Evolutionary conservation across 2,888 invertebrate genomes (phyloP), one percentile per base, ranked within the genome.

Genomic region (Luperina nickerlii): DNA sequence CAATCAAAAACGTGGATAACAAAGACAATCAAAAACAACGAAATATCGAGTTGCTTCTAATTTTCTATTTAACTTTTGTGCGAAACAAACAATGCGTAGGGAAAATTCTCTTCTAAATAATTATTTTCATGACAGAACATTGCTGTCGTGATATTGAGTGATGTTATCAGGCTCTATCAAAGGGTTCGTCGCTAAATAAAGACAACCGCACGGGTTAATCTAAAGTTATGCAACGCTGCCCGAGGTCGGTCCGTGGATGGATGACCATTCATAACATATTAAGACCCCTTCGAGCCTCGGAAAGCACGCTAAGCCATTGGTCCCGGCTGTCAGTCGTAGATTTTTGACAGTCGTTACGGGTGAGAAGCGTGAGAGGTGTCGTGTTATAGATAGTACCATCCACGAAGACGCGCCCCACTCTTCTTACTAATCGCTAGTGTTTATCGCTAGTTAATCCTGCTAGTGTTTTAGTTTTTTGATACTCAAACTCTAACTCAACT

Each of bases 31-130:
- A 87, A 86, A 87, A 84, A 65, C 79, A 91, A 87, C 86, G 87
- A 69, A 90, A 91, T 86, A 88, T 86, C 70, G 81, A 88, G 80
- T 86, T 60, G 86, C 76, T 84, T 85, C 80, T 82, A 87, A 91
- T 82, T 82, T 82, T 87, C 83, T 84, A 87, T 90, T 86, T 84
- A 91, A 88, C 85, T 84, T 90, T 87, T 42, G 83, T 72, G 15
- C 48, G 42, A 83, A 83, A 62, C 81, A 76, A 86, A 88, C 80
- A 85, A 84, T 77, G 87, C 79, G 78, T 86, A 86, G 71, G 48
- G 77, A 78, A 85, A 87, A 84, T 87, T 70, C 20, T 86, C 79
- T 79, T 87, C 83, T 79, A 86, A 87, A 84, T 84, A 85, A 76
- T 74, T 79, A 88, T 79, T 86, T 86, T 88, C 75, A 84, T 87